Percentiles rank a stretch among this genome's conserved stretches.
These are phyloP conservation scores for Chirona hameri DNA, from an alignment of 2,888 invertebrate species.

Conservation along the genomic window DNA sequence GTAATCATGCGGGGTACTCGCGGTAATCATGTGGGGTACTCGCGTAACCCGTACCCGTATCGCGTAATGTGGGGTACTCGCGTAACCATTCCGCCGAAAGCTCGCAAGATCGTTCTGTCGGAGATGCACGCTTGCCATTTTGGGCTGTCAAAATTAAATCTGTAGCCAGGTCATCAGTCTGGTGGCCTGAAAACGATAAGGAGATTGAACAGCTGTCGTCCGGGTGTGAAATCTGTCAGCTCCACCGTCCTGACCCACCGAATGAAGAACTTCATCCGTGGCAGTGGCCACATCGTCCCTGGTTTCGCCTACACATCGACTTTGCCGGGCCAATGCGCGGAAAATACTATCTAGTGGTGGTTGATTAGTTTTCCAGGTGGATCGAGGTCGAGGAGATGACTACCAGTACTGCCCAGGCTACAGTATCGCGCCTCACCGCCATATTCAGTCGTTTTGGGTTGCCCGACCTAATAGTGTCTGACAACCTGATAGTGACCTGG, in stretches of 20 bases:
- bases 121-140: background rate
- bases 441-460: no score
- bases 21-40: background rate
- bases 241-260: background rate
- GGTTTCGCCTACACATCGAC: background rate
- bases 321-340: no score
- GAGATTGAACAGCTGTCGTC: background rate
- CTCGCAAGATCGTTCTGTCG: background rate
- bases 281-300: background rate
- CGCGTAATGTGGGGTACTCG: no score
- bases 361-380: no score
- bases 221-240: background rate
- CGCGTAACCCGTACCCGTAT: no score
- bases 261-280: background rate
- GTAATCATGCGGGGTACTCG: no score
- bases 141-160: background rate
- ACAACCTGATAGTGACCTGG: no score
- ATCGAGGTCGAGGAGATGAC: no score
- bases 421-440: no score
- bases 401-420: no score
- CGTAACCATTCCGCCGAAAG: background rate
- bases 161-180: background rate
- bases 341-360: no score
- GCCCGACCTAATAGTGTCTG: no score
- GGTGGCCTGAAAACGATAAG: background rate